Base-by-base conservation (phyloP, 2,113 vertebrate genomes). In the Microcebus griseorufus region DNA sequence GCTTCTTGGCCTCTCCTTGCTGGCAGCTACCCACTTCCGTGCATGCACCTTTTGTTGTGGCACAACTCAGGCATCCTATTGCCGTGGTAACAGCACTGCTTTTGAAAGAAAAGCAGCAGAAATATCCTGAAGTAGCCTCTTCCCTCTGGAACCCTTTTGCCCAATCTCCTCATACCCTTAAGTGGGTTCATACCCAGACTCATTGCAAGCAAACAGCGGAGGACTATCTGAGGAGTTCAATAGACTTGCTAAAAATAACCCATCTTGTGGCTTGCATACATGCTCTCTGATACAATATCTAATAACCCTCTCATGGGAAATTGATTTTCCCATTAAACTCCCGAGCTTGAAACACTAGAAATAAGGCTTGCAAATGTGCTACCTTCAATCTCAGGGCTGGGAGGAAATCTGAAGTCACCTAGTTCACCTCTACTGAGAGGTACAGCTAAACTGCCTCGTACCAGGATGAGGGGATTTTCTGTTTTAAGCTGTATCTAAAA, bases 241-340 rank as follows among this genome's bases (percentile, higher is more conserved):
- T 65, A 76, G 70, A 58, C 69, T 96, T 86, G 91, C 94, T 97
- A 76, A 95, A 97, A 97, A 84, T 78, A 94, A 16, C 29, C 3
- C 55, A 73, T 53, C 64, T 81, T 5, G 9, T 58, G 92, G 16
- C 6, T 92, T 75, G 20, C 32, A 60, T 69, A n/a, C n/a, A 16
- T 25, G 62, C 25, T 94, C 14, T 92, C 79, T 80, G 79, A 51
- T 79, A 81, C 18, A 91, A 22, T 87, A 76, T 42, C 75, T 84
- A 37, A 80, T 86, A 76, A 76, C 53, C 20, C 8, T 69, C n/a
- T 94, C 75, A 1, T 22, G 67, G 81, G 92, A 95, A 89, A 93
- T 80, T 69, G 85, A 92, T 84, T 91, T 96, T 72, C 93, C 55
- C 79, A 81, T 91, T 93, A 69, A 86, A 64, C 22, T 9, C 25